Base-by-base conservation (phyloP, 2,113 vertebrate species). In the Mesitornis unicolor region DNA sequence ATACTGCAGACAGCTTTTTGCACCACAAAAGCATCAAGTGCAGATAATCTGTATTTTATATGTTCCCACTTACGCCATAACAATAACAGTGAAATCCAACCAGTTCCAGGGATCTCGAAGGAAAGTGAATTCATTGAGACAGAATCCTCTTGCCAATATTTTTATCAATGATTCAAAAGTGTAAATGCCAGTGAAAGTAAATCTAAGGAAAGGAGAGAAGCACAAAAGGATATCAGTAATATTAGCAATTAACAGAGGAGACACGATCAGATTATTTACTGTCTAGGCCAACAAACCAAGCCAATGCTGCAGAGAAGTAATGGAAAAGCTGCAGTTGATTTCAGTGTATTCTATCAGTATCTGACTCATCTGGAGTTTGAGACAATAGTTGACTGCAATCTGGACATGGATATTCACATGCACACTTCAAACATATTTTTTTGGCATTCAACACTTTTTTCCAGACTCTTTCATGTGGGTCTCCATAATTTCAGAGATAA, bases 61-160 rank as follows among this genome's bases (percentile, higher is more conserved):
- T 1, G 7, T 18, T 53, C 51, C 48, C 93, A 99, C 99, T 99
- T 92, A 99, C 99, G 99, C 99, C 99, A 99, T 98, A 85, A 98
- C 16, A 3, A 99, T 99, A 82, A 99, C 99, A 0, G 95, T 98
- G 96, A 99, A 99, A 97, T 99, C 99, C 98, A 99, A 65, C 99
- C 99, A 99, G 97, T 99, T 99, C 99, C 99, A 99, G 16, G 99
- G 99, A 93, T 99, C 99, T 91, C 99, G 97, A 47, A 99, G 96
- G 94, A 99, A 99, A 54, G 99, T 99, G 91, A 99, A 99, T 47
- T 99, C 98, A 56, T 99, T 98, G 28, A 99, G 71, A 80, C 99
- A 99, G 97, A 99, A 99, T 60, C 99, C 99, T 98, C 98, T 98
- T 7, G 99, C 99, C 95, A 99, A 71, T 78, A 99, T 99, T 97